Percentiles rank a stretch among this genome's conserved stretches.
Conservation (phyloP, 1,140 invertebrate species). For the Hylyphantes graminicola region DNA sequence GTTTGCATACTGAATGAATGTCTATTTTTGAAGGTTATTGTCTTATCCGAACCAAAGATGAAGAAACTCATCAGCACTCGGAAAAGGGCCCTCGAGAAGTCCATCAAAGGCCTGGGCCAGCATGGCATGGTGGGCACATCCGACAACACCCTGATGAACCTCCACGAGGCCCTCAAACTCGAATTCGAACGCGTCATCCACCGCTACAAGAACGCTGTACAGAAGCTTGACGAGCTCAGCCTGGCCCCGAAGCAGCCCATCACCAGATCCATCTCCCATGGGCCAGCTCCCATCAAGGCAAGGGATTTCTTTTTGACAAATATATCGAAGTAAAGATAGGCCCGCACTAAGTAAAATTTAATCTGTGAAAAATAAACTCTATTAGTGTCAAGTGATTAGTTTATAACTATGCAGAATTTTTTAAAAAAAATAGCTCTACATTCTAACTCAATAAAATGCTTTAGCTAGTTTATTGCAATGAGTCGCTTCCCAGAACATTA, state of each 20-base stretch:
- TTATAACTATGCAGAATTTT: too few relatives aligned
- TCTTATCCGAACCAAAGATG: slow-evolving; percentile 72
- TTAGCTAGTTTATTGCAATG: too few relatives aligned
- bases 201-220: slow-evolving; percentile 85
- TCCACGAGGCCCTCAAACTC: slow-evolving; percentile 72
- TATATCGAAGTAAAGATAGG: too few relatives aligned
- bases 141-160: slow-evolving; percentile 72
- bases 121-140: slow-evolving; percentile 81
- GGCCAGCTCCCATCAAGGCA: slow-evolving; percentile 78
- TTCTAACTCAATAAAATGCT: too few relatives aligned
- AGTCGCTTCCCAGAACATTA: too few relatives aligned
- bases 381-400: too few relatives aligned
- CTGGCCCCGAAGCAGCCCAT: slow-evolving; percentile 67
- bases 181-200: slow-evolving; percentile 85
- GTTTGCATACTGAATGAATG: too few relatives aligned
- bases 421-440: too few relatives aligned
- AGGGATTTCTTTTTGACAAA: too few relatives aligned
- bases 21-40: slow-evolving; percentile 66
- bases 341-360: too few relatives aligned
- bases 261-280: slow-evolving; percentile 70
- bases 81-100: slow-evolving; percentile 80
- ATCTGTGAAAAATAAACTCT: too few relatives aligned
- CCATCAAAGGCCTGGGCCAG: slow-evolving; percentile 85
- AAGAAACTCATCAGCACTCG: slow-evolving; percentile 74
- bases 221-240: slow-evolving; percentile 85